Base-by-base conservation (phyloP, 2,888 invertebrate genomes). In the Lasioglossum leucozonium region DNA sequence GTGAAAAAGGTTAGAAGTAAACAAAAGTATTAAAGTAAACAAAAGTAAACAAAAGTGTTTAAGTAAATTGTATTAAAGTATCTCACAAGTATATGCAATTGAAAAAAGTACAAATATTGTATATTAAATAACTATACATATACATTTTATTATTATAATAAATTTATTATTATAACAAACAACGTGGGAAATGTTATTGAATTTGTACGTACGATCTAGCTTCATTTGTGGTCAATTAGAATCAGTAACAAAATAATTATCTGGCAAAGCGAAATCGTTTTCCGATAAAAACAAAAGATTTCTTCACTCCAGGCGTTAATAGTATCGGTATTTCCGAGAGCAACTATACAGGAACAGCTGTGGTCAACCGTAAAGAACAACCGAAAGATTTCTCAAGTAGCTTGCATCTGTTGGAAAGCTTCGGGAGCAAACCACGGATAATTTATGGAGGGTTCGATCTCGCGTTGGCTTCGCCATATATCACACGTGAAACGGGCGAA, bases 391-490 rank as follows among this genome's bases (percentile, higher is more conserved):
- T 82, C 75, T 69, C 72, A 72, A 86, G 82, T 77, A 86, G 79
- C 72, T 77, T 67, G 79, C 82, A 75, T 75, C 73, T 67, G 65
- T 37, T 72, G 34, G 69, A 71, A 79, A 82, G 55, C 65, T 30
- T 72, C 62, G 58, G 42, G 58, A 76, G 79, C 79, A 69, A 81
- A 84, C 86, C 77, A 74, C 74, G 51, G 72, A 62, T 87, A 87
- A 84, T 86, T 87, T 87, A 87, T 87, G 84, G 69, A 44, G 51
- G 51, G 84, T 77, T 82, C 86, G 87, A 86, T 87, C 76, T 76
- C 47, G 69, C 62, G 55, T 34, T 75, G 67, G 65, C 65, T 72
- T 26, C 18, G 82, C 47, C 69, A 87, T 87, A 81, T 77, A 87
- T 87, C 86, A 87, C 79, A 18, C 34, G 37, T 18, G n/a, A 18